Evolutionary conservation across 2,113 vertebrate genomes (phyloP).

Genomic region (Apteryx mantelli): DNA sequence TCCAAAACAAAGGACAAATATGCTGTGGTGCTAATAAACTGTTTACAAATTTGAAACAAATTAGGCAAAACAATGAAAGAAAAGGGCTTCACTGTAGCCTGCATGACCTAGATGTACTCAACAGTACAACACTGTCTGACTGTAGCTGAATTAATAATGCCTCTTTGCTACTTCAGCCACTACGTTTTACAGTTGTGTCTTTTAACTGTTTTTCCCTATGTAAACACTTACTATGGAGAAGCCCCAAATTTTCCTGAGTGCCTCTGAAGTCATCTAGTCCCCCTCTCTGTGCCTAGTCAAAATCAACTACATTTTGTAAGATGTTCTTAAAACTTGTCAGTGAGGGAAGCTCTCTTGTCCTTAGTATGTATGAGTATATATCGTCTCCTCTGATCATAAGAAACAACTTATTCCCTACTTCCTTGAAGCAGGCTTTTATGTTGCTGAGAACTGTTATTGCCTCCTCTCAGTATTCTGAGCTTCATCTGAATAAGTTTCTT

Average conservation of each 20-base stretch:
- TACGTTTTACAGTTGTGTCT: background rate
- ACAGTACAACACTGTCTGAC: too few relatives aligned
- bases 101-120: background rate
- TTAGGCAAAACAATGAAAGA: background rate
- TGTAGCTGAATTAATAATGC: background rate
- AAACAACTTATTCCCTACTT: background rate
- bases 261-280: background rate
- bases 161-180: background rate
- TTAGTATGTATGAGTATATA: background rate
- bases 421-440: background rate
- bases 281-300: background rate
- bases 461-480: background rate
- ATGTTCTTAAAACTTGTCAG: background rate
- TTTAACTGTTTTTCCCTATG: background rate
- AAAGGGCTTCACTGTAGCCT: background rate
- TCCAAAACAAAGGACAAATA: background rate
- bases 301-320: background rate
- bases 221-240: background rate
- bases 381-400: background rate
- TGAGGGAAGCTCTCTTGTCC: background rate
- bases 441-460: background rate
- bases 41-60: background rate
- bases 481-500: background rate
- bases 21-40: background rate
- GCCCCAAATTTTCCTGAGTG: background rate